Conservation (phyloP, 2,797 vertebrate species). For the Lutjanus campechanus region DNA sequence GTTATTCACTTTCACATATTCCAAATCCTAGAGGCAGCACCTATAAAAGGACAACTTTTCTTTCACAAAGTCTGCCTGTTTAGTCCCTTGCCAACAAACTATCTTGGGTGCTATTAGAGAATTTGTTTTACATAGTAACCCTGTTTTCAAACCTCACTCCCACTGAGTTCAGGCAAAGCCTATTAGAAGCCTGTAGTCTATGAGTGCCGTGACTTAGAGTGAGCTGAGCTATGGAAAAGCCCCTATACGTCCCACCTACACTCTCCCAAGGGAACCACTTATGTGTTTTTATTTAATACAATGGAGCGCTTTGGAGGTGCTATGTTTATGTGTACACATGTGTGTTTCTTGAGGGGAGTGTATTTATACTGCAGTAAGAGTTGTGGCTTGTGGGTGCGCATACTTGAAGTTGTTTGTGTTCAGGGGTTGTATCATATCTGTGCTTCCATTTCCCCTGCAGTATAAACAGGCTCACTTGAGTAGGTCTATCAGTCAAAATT, state of each 20-base stretch:
- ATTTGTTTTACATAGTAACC: conserved; percentile 42
- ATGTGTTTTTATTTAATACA: conserved; percentile 48
- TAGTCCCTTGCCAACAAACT: conserved; percentile 40
- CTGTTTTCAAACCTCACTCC: conserved; percentile 48
- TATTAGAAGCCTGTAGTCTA: conserved; percentile 43
- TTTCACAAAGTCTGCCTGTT: conserved; percentile 13
- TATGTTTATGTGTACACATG: conserved; percentile 1
- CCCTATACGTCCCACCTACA: conserved; percentile 55
- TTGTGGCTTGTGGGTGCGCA: neutral
- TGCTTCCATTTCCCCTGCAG: conserved; percentile 1
- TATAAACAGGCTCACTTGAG: neutral
- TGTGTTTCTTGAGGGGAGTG: neutral
- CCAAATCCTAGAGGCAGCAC: conserved; percentile 25
- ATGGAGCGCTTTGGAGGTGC: conserved; percentile 8
- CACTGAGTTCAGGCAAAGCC: conserved; percentile 56
- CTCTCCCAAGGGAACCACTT: conserved; percentile 47
- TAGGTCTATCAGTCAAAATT: neutral
- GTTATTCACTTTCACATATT: conserved; percentile 33
- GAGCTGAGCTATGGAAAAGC: conserved; percentile 47
- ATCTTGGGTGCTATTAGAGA: conserved; percentile 32
- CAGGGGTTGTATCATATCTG: neutral
- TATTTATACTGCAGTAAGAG: neutral
- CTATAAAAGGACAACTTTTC: conserved; percentile 27
- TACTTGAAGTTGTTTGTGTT: neutral
- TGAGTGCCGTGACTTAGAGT: conserved; percentile 33